Conservation (phyloP, 2,797 vertebrate genomes). For the Sebastes glaucus region DNA sequence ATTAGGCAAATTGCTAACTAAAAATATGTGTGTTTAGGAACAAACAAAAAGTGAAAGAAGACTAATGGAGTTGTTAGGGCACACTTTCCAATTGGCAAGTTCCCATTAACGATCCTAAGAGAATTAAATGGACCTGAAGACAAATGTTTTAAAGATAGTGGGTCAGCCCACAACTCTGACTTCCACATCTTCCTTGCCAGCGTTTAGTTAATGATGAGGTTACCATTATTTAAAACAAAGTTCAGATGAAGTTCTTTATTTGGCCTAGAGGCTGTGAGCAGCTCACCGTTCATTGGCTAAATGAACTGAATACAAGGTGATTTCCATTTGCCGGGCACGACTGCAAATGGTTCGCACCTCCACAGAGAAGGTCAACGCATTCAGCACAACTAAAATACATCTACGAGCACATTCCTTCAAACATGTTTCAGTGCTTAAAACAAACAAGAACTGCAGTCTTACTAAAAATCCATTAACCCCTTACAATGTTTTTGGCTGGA, state of each 20-base stretch:
- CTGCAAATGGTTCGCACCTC: background rate
- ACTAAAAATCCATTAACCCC: background rate
- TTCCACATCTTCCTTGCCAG: constrained; percentile 24
- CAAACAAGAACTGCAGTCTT: background rate
- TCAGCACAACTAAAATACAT: background rate
- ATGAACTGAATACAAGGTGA: background rate
- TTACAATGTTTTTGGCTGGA: background rate
- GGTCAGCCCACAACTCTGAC: constrained; percentile 29
- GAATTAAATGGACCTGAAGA: constrained; percentile 49
- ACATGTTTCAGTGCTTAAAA: background rate
- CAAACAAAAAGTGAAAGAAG: constrained; percentile 50
- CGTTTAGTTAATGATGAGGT: constrained; percentile 47
- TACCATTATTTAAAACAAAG: constrained; percentile 54
- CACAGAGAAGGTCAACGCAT: constrained; percentile 25
- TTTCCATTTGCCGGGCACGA: constrained; percentile 7
- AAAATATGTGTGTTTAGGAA: constrained; percentile 67
- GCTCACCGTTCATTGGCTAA: constrained; percentile 8
- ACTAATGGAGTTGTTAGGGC: constrained; percentile 60
- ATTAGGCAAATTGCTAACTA: constrained; percentile 64
- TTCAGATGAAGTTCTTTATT: constrained; percentile 25
- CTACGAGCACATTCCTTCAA: background rate
- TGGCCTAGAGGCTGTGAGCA: constrained; percentile 6
- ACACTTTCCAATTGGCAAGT: constrained; percentile 35
- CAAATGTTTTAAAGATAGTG: constrained; percentile 45
- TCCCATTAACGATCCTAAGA: constrained; percentile 51